Base-by-base conservation (phyloP, 1,140 invertebrate genomes). In the Steinernema khuongi region DNA sequence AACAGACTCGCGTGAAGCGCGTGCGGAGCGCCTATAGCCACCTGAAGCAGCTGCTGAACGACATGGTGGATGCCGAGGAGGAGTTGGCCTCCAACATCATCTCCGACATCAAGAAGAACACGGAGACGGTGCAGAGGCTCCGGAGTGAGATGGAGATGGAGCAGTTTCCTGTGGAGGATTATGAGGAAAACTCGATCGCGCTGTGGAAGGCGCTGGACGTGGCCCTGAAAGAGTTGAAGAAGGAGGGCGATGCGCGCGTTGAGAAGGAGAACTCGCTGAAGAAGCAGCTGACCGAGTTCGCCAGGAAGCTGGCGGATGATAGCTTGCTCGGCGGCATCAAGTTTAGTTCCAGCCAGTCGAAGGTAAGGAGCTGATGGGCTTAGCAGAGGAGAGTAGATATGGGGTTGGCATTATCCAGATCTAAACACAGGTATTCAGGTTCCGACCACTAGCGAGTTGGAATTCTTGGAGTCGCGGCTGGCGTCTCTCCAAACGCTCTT, bases 21-120 rank as follows among this genome's bases (percentile, higher is more conserved):
- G 50, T 60, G 4, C 11, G 50, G 7, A 60, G 2, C 7, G 50
- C 50, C 2, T 60, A 60, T 22, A 60, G 7, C 19, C 50, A 14
- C 26, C 50, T 60, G 11, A 22, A 22, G 50, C 7, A 60, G 7
- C 50, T 60, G 50, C 7, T 60, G 50, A 26, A 11, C 11, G 50
- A 60, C 14, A 60, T 60, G 50, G 50, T 60, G 11, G 50, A 60
- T n/a, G 50, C 4, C 50, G 50, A 60, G 50, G 50, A 60, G 22
- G 7, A 60, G 22, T 4, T 60, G 50, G 50, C 7, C 4, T 7
- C 11, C 14, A 11, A 60, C 11, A 60, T 60, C 22, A 26, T 60
- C 50, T n/a, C 4, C 14, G 50, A 60, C 22, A 60, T 60, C 22
- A 60, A 60, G 50, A 60, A 60, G 19, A 60, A 60, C 50, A 60